Conservation (phyloP, 2,113 vertebrate species). For the Ceyx melanurus region DNA sequence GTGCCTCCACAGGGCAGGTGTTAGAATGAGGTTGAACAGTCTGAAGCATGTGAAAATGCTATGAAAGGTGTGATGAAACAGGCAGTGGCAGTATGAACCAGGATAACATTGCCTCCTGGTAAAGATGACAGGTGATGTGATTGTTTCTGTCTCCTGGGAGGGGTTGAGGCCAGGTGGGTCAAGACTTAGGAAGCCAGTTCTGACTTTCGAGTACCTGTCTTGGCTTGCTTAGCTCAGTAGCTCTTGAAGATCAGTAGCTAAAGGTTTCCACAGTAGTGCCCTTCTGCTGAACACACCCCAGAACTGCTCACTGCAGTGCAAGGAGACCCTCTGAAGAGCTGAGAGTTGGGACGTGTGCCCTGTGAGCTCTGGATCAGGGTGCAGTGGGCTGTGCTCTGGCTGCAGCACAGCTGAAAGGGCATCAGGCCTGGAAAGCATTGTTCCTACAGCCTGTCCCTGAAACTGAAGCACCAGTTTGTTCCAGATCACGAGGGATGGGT, state of each 20-base stretch:
- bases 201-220: background rate
- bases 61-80: background rate
- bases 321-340: background rate
- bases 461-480: background rate
- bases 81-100: background rate
- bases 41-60: background rate
- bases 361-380: no score
- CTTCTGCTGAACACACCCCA: background rate
- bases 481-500: background rate
- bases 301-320: background rate
- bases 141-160: background rate
- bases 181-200: background rate
- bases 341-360: no score
- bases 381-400: background rate
- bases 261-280: background rate
- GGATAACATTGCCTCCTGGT: background rate
- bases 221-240: background rate
- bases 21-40: background rate
- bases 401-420: fast-evolving
- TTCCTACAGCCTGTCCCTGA: background rate
- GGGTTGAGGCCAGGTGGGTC: background rate
- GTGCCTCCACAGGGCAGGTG: background rate
- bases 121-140: background rate
- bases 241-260: background rate
- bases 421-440: background rate